These are phyloP conservation scores for Bettongia penicillata DNA, from an alignment of 2,113 vertebrate species.

Conservation along the genomic window DNA sequence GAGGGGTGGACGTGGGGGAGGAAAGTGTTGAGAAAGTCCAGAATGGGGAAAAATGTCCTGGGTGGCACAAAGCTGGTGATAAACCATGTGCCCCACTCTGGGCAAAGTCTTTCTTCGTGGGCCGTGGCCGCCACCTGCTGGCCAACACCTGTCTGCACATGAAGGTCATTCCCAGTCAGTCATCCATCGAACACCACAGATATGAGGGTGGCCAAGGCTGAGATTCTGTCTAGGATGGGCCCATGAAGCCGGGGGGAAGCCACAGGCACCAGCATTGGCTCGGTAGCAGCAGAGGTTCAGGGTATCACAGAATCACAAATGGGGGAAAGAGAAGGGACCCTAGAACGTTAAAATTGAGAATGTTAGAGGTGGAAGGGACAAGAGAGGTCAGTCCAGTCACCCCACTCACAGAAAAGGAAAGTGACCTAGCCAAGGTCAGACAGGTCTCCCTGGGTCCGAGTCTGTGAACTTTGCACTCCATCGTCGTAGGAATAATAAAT, in stretches of 20 bases:
- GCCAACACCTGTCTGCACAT: not conserved
- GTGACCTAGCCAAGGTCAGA: not conserved
- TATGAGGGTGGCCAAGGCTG: no score
- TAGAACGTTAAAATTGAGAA: not conserved
- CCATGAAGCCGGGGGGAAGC: not conserved
- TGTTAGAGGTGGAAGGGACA: not conserved
- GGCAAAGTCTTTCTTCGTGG: not conserved
- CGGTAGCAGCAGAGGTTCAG: not conserved
- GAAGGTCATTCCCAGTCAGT: not conserved
- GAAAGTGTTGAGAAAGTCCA: not conserved
- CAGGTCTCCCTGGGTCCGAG: no score
- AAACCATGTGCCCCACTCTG: not conserved
- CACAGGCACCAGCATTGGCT: not conserved
- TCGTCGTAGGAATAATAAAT: not conserved
- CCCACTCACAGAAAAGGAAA: not conserved
- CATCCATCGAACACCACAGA: accelerated
- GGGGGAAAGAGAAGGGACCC: not conserved
- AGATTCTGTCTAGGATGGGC: not conserved
- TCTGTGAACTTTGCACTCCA: not conserved
- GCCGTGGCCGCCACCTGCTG: constrained; percentile 75
- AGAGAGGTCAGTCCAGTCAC: not conserved
- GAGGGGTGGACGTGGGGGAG: not conserved
- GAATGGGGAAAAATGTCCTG: no score
- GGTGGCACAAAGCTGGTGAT: not conserved
- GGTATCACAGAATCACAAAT: not conserved